phyloP scores from a whole-genome alignment of 1,140 invertebrate species.

The Nephotettix cincticeps region DNA sequence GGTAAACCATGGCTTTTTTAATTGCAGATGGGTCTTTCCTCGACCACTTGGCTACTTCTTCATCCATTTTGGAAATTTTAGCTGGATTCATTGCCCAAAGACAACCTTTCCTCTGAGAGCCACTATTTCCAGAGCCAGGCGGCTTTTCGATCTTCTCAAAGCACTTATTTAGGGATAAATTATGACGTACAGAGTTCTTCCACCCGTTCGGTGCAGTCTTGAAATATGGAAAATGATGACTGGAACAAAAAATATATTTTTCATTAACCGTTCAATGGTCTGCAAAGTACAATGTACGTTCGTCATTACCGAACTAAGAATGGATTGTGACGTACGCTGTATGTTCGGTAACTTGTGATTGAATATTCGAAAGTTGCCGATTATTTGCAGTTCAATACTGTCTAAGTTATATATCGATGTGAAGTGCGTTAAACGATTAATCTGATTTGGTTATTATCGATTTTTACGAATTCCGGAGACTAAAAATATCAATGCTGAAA shows the following conservation, averaged over 20 bases:
- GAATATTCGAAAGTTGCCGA: no score
- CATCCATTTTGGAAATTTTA: constrained; percentile 94
- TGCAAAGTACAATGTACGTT: no score
- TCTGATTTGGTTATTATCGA: no score
- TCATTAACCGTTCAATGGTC: no score
- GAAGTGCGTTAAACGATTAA: no score
- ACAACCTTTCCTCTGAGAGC: constrained; percentile 82
- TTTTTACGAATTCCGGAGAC: no score
- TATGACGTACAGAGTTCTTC: constrained; percentile 97
- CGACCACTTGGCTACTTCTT: constrained; percentile 95
- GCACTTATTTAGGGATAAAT: constrained; percentile 94
- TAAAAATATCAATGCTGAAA: no score
- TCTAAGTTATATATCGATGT: no score
- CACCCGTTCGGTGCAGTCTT: constrained; percentile 96
- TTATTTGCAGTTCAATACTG: no score
- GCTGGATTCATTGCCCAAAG: constrained; percentile 95
- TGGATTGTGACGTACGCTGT: no score
- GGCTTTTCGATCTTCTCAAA: constrained; percentile 97
- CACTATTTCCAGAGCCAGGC: constrained; percentile 71
- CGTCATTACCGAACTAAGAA: no score
- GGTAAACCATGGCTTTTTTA: constrained; percentile 87
- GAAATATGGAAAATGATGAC: constrained; percentile 97
- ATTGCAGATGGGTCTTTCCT: constrained; percentile 87
- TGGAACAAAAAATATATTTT: constrained; percentile 61
- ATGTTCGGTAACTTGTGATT: no score